Evolutionary conservation across 2,888 invertebrate genomes (phyloP).

Genomic region (Camptogramma bilineatum): DNA sequence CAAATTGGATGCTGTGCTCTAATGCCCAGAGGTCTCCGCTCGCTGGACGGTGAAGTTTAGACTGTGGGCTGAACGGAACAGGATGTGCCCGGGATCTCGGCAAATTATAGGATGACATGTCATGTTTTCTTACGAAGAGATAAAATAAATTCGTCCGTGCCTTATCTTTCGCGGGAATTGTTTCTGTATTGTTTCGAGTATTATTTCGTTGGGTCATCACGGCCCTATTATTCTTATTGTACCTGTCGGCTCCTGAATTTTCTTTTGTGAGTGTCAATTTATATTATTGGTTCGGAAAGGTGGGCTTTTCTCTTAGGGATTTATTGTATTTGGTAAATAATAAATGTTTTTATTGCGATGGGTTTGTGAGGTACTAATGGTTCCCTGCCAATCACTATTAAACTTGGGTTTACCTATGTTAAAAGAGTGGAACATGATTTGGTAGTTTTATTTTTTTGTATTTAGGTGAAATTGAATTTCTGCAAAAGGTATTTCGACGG

Average conservation of each 20-base stretch:
- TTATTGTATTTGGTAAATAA: slow-evolving; percentile 29
- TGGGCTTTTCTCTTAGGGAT: slow-evolving; percentile 31
- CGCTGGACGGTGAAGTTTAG: slow-evolving; percentile 37
- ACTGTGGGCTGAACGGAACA: slow-evolving; percentile 41
- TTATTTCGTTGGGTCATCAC: slow-evolving; percentile 45
- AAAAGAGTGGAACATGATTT: background rate
- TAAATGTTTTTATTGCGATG: slow-evolving; percentile 27
- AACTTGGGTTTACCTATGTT: background rate
- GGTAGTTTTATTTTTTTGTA: background rate
- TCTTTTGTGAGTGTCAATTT: slow-evolving; percentile 47
- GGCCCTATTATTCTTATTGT: slow-evolving; percentile 43
- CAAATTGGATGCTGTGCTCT: slow-evolving; percentile 42
- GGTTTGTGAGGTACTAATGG: slow-evolving; percentile 13
- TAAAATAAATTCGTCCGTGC: slow-evolving; percentile 45
- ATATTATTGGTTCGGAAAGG: slow-evolving; percentile 44
- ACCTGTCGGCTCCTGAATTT: slow-evolving; percentile 45
- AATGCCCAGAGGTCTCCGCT: slow-evolving; percentile 39
- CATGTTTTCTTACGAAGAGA: slow-evolving; percentile 44
- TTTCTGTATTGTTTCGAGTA: slow-evolving; percentile 35
- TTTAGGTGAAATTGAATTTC: background rate
- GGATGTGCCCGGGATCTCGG: slow-evolving; percentile 45
- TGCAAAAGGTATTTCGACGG: no score
- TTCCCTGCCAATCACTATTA: background rate
- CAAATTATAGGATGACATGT: slow-evolving; percentile 50
- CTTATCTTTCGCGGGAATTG: slow-evolving; percentile 37